These are phyloP conservation scores for Limnephilus rhombicus DNA, from an alignment of 2,888 invertebrate genomes.

Conservation along the genomic window DNA sequence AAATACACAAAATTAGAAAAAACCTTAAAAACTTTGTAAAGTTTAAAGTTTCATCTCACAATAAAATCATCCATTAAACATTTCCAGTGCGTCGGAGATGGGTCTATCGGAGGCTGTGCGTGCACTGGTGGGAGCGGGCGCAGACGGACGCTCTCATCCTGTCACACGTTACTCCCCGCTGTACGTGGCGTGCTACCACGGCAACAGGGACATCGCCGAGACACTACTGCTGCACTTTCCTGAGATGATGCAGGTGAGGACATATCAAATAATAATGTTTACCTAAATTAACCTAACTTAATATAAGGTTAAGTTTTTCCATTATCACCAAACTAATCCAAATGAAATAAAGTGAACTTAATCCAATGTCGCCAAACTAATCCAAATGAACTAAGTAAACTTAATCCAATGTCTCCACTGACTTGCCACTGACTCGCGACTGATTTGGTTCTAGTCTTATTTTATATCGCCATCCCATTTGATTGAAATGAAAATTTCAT, in stretches of 20 bases:
- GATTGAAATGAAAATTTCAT: too few relatives aligned
- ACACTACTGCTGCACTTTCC: slow-evolving; percentile 89
- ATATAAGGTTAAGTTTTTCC: background rate
- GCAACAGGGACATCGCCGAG: slow-evolving; percentile 87
- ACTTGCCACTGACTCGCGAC: too few relatives aligned
- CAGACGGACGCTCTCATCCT: slow-evolving; percentile 93
- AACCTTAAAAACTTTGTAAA: background rate
- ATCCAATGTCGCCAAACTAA: too few relatives aligned
- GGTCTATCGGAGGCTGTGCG: slow-evolving; percentile 89
- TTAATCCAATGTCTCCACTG: too few relatives aligned
- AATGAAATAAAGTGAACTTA: background rate
- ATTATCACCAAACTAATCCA: too few relatives aligned
- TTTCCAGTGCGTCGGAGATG: slow-evolving; percentile 87
- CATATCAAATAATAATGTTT: background rate
- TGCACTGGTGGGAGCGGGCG: slow-evolving; percentile 87
- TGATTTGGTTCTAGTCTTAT: too few relatives aligned
- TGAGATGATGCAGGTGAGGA: slow-evolving; percentile 84
- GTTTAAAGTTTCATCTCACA: background rate
- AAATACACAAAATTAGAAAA: too few relatives aligned
- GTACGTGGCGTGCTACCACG: slow-evolving; percentile 93
- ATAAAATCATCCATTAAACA: background rate
- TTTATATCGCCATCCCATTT: too few relatives aligned
- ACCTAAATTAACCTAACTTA: background rate
- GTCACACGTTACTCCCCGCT: slow-evolving; percentile 95
- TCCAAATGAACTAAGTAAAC: too few relatives aligned